Evolutionary conservation across 2,888 invertebrate genomes (phyloP).

Genomic region (Tetheella fluctuosa): DNA sequence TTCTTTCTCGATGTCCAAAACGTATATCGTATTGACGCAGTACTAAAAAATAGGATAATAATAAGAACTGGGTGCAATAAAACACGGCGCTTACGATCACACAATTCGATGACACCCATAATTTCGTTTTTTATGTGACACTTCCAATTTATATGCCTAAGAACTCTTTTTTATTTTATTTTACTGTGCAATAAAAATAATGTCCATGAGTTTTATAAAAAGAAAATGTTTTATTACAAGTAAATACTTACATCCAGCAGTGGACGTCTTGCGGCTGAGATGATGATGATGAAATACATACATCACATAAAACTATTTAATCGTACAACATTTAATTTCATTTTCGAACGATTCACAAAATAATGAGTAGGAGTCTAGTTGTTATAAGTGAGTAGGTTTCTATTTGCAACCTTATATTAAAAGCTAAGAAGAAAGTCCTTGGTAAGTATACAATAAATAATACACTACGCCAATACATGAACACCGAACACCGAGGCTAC

Average conservation of each 20-base stretch:
- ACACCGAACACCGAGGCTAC: background rate
- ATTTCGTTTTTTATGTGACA: conserved; percentile 55
- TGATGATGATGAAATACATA: background rate
- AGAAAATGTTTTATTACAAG: background rate
- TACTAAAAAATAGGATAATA: conserved; percentile 56
- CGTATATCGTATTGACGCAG: conserved; percentile 25
- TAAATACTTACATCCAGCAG: too few species aligned
- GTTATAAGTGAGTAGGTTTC: background rate
- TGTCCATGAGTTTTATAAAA: conserved; percentile 13
- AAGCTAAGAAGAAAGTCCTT: background rate
- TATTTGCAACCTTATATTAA: background rate
- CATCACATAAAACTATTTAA: too few species aligned
- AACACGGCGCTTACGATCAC: conserved; percentile 58
- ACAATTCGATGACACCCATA: conserved; percentile 61
- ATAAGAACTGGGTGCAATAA: conserved; percentile 64
- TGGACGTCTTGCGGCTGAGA: too few species aligned
- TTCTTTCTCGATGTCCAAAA: conserved; percentile 11
- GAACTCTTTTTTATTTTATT: conserved; percentile 55
- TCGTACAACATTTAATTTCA: too few species aligned
- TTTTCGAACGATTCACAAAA: background rate
- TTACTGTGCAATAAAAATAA: conserved; percentile 38
- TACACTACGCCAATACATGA: background rate
- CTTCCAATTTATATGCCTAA: conserved; percentile 59
- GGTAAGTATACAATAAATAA: background rate
- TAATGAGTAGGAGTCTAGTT: background rate